Conservation (phyloP, 2,113 vertebrate species). For the Bubo blakistoni region DNA sequence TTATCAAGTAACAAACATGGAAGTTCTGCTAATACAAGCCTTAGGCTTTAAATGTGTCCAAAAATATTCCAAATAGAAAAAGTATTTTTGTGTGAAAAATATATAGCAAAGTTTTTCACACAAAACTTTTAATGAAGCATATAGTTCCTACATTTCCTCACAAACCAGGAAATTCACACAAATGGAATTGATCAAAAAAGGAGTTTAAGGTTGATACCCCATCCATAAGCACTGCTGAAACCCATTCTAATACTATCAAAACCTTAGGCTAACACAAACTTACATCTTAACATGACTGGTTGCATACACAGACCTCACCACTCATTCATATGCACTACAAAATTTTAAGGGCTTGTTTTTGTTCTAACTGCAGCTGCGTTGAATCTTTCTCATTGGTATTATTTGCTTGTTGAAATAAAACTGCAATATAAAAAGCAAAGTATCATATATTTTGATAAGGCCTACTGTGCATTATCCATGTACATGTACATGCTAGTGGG, state of each 20-base stretch:
- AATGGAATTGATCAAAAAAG: background rate
- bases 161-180: background rate
- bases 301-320: background rate
- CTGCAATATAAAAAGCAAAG: background rate
- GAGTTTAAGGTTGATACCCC: background rate
- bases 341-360: background rate
- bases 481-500: fast-evolving
- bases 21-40: background rate
- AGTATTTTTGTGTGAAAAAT: background rate
- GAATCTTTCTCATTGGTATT: background rate
- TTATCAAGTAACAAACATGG: background rate
- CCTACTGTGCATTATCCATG: background rate
- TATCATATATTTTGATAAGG: background rate
- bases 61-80: background rate
- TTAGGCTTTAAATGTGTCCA: background rate
- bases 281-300: background rate
- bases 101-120: background rate
- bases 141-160: background rate
- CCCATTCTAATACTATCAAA: background rate
- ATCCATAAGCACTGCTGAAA: background rate
- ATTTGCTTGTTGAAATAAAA: background rate
- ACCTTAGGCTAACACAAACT: background rate
- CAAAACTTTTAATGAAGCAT: background rate
- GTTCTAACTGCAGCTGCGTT: background rate
- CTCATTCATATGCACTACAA: background rate